phyloP scores from a whole-genome alignment of 2,113 vertebrate genomes.

The Epinephelus lanceolatus region DNA sequence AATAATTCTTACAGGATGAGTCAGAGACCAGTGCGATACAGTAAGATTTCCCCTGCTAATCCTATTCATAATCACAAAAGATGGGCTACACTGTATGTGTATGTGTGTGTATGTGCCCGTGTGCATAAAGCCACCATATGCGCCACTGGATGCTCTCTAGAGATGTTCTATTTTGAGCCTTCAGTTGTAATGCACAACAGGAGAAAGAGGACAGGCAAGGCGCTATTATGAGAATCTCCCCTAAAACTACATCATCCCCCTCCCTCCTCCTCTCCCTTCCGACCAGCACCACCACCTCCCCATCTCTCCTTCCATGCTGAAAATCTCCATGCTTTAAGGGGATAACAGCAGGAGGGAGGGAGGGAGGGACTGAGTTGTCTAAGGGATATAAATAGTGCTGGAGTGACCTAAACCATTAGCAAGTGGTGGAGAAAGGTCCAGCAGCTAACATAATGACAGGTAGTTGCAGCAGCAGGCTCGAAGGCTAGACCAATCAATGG shows the following conservation, averaged over 20 bases:
- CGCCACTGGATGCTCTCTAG: conserved; percentile 52
- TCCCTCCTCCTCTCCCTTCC: not conserved
- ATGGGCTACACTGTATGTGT: conserved; percentile 9
- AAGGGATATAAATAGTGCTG: conserved; percentile 60
- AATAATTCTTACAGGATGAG: conserved; percentile 21
- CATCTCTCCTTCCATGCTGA: conserved; percentile 15
- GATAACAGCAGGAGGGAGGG: conserved; percentile 46
- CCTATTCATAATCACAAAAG: conserved; percentile 17
- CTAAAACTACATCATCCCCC: conserved; percentile 36
- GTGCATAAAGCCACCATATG: conserved; percentile 22
- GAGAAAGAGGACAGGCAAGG: conserved; percentile 62
- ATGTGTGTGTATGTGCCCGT: not conserved
- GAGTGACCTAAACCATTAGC: conserved; percentile 37
- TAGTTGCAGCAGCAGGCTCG: not conserved
- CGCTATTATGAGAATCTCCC: conserved; percentile 62
- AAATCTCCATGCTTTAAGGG: conserved; percentile 43
- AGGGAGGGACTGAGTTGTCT: conserved; percentile 5
- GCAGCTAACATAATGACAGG: conserved; percentile 12
- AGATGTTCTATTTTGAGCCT: conserved; percentile 77
- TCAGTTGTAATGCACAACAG: conserved; percentile 55
- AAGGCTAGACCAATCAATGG: not conserved
- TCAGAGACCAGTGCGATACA: conserved; percentile 13
- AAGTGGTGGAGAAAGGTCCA: conserved; percentile 12
- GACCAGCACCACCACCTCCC: not conserved
- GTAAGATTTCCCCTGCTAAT: conserved; percentile 27